Conservation (phyloP, 2,888 invertebrate species). For the Nomada goodeniana region DNA sequence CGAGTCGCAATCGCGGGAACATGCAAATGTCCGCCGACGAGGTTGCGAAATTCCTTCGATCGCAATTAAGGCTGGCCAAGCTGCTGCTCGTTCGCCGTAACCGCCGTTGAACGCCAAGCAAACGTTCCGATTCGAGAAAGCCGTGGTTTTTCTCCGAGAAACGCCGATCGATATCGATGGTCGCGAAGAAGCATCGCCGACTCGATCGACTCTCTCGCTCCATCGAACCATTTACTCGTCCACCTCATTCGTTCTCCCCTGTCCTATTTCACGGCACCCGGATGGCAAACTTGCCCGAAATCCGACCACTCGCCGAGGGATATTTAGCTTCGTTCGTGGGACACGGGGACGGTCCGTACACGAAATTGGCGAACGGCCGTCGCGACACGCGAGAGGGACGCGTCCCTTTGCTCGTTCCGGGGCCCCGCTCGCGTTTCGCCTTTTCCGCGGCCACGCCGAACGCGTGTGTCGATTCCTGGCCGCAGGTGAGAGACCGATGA, state of each 20-base stretch:
- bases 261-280: neutral
- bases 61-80: constrained; percentile 51
- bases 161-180: constrained; percentile 27
- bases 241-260: no score
- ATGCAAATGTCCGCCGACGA: constrained; percentile 51
- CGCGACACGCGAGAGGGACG: constrained; percentile 21
- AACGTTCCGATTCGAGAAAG: constrained; percentile 25
- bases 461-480: constrained; percentile 70
- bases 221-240: no score
- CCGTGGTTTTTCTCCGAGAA: constrained; percentile 3
- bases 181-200: neutral
- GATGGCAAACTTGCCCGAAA: neutral
- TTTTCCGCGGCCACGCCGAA: constrained; percentile 58
- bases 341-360: no score
- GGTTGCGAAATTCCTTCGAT: constrained; percentile 48
- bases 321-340: constrained; percentile 6
- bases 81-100: constrained; percentile 4
- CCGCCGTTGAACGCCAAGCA: neutral
- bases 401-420: constrained; percentile 20
- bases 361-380: no score
- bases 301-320: neutral
- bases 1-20: constrained; percentile 64
- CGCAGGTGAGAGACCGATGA: constrained; percentile 81
- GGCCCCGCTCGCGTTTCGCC: constrained; percentile 21
- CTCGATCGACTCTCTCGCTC: neutral